Evolutionary conservation across 2,888 invertebrate species (phyloP).

Genomic region (Muschampia plurimacula): DNA sequence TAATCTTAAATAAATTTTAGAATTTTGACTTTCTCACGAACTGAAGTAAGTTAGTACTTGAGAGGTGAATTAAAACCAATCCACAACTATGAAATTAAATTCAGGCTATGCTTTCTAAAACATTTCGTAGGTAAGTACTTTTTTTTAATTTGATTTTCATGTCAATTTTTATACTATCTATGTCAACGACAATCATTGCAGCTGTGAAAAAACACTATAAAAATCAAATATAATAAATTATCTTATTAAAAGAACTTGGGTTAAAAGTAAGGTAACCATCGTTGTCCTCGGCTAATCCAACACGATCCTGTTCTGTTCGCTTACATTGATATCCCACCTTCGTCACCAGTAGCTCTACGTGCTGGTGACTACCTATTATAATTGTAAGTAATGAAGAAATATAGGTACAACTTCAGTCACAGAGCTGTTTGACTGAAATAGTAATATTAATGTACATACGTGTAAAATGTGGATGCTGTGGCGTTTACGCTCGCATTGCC

Average conservation of each 20-base stretch:
- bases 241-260: not conserved
- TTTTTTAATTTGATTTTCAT: too few species aligned
- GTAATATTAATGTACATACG: constrained; percentile 62
- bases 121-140: too few species aligned
- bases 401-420: constrained; percentile 68
- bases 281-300: constrained; percentile 18
- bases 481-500: constrained; percentile 73
- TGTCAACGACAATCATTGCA: too few species aligned
- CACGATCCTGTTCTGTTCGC: constrained; percentile 36
- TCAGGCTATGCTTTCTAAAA: not conserved
- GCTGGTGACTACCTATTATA: constrained; percentile 62
- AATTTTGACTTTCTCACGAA: too few species aligned
- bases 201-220: too few species aligned
- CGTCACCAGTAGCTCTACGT: constrained; percentile 56
- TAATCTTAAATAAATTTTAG: not conserved
- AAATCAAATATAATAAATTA: not conserved
- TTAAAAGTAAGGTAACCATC: constrained; percentile 13
- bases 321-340: constrained; percentile 71
- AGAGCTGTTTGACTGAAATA: constrained; percentile 68
- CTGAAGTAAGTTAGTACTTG: not conserved
- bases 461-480: constrained; percentile 82
- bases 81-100: not conserved
- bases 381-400: constrained; percentile 59
- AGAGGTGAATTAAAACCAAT: not conserved
- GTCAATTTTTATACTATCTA: too few species aligned